phyloP scores from a whole-genome alignment of 92 coral and sea anemone genomes.

The Zoanthus gigantus region DNA sequence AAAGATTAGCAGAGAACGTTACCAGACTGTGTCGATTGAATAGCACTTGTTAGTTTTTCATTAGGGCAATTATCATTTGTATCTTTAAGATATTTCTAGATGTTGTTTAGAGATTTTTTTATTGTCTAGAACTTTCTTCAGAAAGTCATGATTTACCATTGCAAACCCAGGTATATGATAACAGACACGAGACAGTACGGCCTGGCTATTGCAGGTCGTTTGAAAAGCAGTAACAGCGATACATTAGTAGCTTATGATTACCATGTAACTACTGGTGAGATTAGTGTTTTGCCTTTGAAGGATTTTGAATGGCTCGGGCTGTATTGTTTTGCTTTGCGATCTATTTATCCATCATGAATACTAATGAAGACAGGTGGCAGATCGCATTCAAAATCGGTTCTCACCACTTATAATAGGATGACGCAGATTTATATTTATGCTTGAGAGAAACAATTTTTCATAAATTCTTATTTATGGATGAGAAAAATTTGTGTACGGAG shows the following conservation, averaged over 20 bases:
- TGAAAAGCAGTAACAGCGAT: conserved; percentile 10
- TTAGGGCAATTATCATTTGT: conserved; percentile 21
- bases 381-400: conserved; percentile 36
- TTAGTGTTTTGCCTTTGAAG: conserved; percentile 22
- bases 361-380: conserved; percentile 45
- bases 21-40: background rate
- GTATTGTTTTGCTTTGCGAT: conserved; percentile 42
- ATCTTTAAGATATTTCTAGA: conserved; percentile 22
- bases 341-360: conserved; percentile 39
- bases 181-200: background rate
- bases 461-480: conserved; percentile 26
- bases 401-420: conserved; percentile 24
- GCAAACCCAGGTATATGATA: background rate
- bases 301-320: conserved; percentile 22
- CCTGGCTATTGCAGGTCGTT: background rate
- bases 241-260: conserved; percentile 36
- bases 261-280: conserved; percentile 32
- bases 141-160: background rate
- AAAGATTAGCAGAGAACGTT: conserved; percentile 18
- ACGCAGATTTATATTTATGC: conserved; percentile 44
- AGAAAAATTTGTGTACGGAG: conserved; percentile 28
- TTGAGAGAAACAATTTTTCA: conserved; percentile 27
- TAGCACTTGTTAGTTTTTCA: conserved; percentile 33
- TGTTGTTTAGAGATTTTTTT: background rate
- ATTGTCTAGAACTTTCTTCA: background rate